phyloP scores from a whole-genome alignment of 2,797 vertebrate species.

The Coendou prehensilis region DNA sequence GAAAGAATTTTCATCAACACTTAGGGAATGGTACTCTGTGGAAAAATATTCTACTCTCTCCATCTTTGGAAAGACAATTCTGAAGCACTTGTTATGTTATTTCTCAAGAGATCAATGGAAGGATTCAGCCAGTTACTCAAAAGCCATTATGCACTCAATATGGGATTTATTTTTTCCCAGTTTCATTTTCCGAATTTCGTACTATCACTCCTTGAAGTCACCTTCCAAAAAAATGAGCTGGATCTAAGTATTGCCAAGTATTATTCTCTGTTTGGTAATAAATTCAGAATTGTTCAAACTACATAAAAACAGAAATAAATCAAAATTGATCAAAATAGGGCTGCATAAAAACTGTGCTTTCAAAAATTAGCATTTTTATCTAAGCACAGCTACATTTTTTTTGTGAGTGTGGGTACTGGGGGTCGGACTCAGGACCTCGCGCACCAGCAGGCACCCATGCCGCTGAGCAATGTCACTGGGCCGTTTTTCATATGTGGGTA shows the following conservation, averaged over 20 bases:
- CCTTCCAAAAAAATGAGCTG: neutral
- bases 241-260: neutral
- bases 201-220: neutral
- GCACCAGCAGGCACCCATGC: no score
- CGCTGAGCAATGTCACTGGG: no score
- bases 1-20: neutral
- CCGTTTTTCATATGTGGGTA: no score
- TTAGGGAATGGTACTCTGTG: neutral
- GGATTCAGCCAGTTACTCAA: neutral
- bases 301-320: neutral
- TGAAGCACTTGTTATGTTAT: neutral
- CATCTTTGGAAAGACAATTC: neutral
- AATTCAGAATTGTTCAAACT: neutral
- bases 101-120: neutral
- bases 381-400: neutral
- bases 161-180: neutral
- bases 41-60: neutral
- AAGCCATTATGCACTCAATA: neutral
- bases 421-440: no score
- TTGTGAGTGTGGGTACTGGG: no score
- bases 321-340: neutral
- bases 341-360: neutral
- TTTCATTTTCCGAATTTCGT: neutral
- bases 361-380: neutral
- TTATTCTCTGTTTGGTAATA: neutral